phyloP scores from a whole-genome alignment of 2,113 vertebrate genomes.

The Ranitomeya imitator region DNA sequence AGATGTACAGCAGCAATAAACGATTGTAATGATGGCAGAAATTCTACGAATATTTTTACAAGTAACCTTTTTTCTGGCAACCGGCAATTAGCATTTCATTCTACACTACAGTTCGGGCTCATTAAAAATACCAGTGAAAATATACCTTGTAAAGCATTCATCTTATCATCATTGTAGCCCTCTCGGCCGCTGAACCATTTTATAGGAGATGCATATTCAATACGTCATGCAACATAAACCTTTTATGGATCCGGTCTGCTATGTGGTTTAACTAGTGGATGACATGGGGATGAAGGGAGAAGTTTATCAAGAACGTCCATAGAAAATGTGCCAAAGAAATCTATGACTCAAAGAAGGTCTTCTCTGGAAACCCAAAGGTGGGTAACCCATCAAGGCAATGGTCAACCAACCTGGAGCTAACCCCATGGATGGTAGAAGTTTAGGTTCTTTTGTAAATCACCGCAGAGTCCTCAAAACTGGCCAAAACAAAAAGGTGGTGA shows the following conservation, averaged over 20 bases:
- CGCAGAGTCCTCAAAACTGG: no score
- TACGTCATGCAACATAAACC: conserved; percentile 46
- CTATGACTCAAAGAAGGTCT: background rate
- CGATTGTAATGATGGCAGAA: background rate
- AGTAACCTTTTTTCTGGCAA: conserved; percentile 43
- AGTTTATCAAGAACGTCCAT: background rate
- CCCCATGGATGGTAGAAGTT: no score
- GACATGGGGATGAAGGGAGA: background rate
- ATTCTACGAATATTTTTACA: background rate
- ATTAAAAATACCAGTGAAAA: conserved; percentile 11
- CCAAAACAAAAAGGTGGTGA: no score
- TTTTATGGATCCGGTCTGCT: background rate
- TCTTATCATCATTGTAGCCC: conserved; percentile 34
- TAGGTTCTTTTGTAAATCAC: no score
- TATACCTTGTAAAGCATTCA: conserved; percentile 25
- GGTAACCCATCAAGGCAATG: no score
- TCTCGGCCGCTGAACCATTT: conserved; percentile 16
- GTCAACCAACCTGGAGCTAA: no score
- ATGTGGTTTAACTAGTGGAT: conserved; percentile 23
- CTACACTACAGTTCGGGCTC: conserved; percentile 7
- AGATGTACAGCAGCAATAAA: conserved; percentile 7
- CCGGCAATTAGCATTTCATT: conserved; percentile 37
- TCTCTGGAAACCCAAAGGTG: background rate
- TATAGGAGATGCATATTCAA: conserved; percentile 51
- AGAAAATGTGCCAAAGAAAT: background rate